A percentile compares a stretch with the other conserved stretches of the same genome.
Evolutionary conservation across 1,140 invertebrate species (phyloP).

Genomic region (Bombus fervidus): DNA sequence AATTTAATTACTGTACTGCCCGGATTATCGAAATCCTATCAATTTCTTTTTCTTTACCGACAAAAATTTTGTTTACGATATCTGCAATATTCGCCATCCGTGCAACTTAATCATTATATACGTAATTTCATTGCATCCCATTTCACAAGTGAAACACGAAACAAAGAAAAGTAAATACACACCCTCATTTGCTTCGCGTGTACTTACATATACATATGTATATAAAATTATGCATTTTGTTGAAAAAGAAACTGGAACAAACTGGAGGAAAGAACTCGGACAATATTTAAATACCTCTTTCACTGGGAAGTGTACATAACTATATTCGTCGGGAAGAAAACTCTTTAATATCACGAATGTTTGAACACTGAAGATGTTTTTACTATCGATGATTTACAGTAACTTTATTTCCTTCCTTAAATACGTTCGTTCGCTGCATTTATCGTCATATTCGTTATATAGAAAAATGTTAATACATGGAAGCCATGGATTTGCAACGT

Average conservation of each 20-base stretch:
- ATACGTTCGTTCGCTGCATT: neutral
- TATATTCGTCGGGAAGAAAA: neutral
- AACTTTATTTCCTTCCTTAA: neutral
- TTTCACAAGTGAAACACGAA: neutral
- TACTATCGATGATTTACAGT: neutral
- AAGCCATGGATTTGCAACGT: conserved; percentile 5
- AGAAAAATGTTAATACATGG: neutral
- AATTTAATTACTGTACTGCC: neutral
- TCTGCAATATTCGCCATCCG: neutral
- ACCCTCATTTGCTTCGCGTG: neutral
- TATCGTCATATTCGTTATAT: neutral
- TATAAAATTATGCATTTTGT: neutral
- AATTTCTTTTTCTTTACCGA: neutral
- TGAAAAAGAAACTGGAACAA: neutral
- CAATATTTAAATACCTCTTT: neutral
- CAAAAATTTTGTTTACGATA: neutral
- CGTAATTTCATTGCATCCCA: neutral
- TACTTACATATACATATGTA: neutral
- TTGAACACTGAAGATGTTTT: too few relatives aligned
- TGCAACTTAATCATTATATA: neutral
- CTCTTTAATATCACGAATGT: neutral
- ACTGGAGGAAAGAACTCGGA: neutral
- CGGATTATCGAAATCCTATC: neutral
- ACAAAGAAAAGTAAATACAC: neutral
- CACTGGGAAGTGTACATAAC: neutral